These are phyloP conservation scores for Scomber colias DNA, from an alignment of 2,113 vertebrate genomes.

Conservation along the genomic window DNA sequence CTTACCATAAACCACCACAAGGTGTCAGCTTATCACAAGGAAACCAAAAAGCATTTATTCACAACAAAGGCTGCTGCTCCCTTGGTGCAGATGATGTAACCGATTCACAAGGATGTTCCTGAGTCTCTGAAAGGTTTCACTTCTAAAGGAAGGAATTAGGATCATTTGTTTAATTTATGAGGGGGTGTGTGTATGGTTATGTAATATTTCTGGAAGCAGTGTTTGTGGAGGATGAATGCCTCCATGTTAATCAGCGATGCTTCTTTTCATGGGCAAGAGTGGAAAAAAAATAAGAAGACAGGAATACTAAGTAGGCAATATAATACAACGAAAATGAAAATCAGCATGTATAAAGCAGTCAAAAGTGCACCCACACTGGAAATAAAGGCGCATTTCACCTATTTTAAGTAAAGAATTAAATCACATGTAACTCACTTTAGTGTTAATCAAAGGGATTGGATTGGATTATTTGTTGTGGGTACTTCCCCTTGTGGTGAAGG, in stretches of 20 bases:
- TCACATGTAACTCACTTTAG: too few relatives aligned
- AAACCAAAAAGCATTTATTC: not conserved
- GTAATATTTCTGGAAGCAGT: not conserved
- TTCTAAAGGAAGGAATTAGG: not conserved
- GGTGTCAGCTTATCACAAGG: conserved; percentile 46
- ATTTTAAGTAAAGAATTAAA: not conserved
- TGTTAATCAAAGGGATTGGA: not conserved
- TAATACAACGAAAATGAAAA: not conserved
- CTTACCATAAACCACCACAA: conserved; percentile 38
- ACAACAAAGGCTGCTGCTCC: not conserved
- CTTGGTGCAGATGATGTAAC: conserved; percentile 42
- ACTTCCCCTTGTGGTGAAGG: not conserved
- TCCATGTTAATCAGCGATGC: not conserved
- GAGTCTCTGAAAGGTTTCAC: not conserved
- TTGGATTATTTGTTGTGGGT: not conserved
- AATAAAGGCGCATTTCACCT: not conserved
- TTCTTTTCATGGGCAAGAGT: not conserved
- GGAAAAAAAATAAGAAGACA: not conserved
- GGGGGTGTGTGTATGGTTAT: too few relatives aligned
- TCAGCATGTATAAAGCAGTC: not conserved
- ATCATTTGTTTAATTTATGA: not conserved
- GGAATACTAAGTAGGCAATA: not conserved
- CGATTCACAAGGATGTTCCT: not conserved
- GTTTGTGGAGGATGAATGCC: not conserved
- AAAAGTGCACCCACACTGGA: not conserved